These are phyloP conservation scores for Eclectus roratus DNA, from an alignment of 2,113 vertebrate species.

Conservation along the genomic window DNA sequence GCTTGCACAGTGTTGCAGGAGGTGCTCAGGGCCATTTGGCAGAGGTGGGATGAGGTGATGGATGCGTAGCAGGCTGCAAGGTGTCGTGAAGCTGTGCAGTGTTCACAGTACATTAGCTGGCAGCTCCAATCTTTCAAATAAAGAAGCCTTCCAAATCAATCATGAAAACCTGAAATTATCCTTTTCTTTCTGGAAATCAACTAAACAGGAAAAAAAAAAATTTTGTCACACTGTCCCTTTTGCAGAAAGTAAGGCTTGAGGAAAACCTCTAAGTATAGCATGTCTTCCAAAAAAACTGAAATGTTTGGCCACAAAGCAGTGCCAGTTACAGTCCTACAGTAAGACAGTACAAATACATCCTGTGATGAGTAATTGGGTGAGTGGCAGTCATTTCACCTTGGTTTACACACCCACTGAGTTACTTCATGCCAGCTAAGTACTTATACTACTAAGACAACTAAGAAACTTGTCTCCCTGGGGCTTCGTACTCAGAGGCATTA, in stretches of 20 bases:
- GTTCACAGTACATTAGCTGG: fast-evolving
- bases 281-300: neutral
- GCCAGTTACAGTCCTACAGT: neutral
- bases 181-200: neutral
- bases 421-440: neutral
- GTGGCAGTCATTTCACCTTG: neutral
- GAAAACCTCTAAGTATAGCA: neutral
- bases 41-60: neutral
- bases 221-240: neutral
- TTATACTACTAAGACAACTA: neutral
- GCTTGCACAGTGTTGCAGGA: neutral
- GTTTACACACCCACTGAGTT: neutral
- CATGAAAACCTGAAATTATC: neutral
- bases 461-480: neutral
- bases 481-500: neutral
- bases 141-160: neutral
- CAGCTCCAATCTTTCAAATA: neutral
- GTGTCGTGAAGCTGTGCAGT: neutral
- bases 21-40: neutral
- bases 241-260: neutral
- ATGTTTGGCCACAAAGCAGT: neutral
- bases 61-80: neutral
- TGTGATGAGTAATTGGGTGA: neutral
- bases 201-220: neutral
- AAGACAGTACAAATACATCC: neutral